Evolutionary conservation across 64 coral and sea anemone species (phyloP).

Genomic region (Exaiptasia diaphana): DNA sequence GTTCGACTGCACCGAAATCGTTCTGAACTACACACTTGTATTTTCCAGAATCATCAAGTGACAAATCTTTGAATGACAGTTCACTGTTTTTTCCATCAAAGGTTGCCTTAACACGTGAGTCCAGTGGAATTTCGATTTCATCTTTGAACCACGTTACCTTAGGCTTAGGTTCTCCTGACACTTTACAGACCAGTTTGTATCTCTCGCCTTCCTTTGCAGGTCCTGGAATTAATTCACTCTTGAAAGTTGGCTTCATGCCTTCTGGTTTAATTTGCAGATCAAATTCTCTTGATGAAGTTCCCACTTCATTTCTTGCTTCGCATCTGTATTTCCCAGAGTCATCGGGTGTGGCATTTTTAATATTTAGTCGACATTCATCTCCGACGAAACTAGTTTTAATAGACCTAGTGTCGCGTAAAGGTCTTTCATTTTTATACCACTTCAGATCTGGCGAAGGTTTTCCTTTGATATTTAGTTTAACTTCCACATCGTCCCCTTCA

Average conservation of each 20-base stretch:
- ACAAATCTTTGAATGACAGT: constrained; percentile 52
- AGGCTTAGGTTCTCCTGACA: constrained; percentile 56
- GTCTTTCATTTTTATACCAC: constrained; percentile 84
- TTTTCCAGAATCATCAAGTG: constrained; percentile 58
- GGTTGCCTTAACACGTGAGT: constrained; percentile 55
- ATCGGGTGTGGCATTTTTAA: constrained; percentile 31
- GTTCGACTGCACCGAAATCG: constrained; percentile 48
- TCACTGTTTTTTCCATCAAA: constrained; percentile 53
- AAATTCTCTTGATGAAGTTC: constrained; percentile 24
- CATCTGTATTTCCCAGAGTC: constrained; percentile 60
- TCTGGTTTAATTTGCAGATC: constrained; percentile 51
- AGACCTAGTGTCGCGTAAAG: constrained; percentile 24
- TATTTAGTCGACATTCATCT: constrained; percentile 63
- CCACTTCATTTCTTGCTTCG: constrained; percentile 25
- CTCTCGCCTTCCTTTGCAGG: constrained; percentile 51
- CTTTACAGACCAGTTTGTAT: constrained; percentile 39
- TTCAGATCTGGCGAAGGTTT: constrained; percentile 79
- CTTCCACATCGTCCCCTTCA: constrained; percentile 71
- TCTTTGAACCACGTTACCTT: constrained; percentile 78
- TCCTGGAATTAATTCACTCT: constrained; percentile 10
- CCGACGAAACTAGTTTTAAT: constrained; percentile 41
- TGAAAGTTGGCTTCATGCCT: constrained; percentile 50
- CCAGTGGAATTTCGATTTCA: constrained; percentile 36
- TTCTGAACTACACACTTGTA: constrained; percentile 78
- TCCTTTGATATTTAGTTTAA: constrained; percentile 72